A percentile compares a stretch with the other conserved stretches of the same genome.
Conservation (phyloP, 2,888 invertebrate genomes). For the Masnerella sp. region DNA sequence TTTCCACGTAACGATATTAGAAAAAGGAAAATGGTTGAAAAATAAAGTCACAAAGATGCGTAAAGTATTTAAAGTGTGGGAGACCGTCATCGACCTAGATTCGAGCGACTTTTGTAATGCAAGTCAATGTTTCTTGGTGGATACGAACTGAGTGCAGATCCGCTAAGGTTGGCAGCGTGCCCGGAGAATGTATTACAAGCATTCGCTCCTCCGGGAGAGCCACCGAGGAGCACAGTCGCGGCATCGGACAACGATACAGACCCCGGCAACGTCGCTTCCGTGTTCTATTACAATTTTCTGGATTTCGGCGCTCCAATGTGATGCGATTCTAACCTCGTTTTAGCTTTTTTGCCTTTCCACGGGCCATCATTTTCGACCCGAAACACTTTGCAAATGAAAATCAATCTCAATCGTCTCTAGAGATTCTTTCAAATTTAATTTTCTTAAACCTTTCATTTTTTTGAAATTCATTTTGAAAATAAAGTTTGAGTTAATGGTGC, state of each 20-base stretch:
- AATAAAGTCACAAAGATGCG: constrained; percentile 19
- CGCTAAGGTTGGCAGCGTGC: constrained; percentile 54
- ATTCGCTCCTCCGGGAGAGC: constrained; percentile 46
- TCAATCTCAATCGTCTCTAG: too few species aligned
- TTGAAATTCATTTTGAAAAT: too few species aligned
- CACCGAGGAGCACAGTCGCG: constrained; percentile 40
- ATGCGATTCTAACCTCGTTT: constrained; percentile 33
- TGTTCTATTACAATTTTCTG: constrained; percentile 55
- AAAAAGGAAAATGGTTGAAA: neutral
- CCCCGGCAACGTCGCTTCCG: constrained; percentile 52
- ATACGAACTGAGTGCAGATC: constrained; percentile 46
- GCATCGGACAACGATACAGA: constrained; percentile 48
- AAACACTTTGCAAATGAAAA: too few species aligned
- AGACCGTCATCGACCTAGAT: constrained; percentile 58
- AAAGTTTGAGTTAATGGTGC: too few species aligned
- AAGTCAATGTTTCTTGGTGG: constrained; percentile 57
- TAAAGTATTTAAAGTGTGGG: constrained; percentile 46
- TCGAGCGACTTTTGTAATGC: constrained; percentile 50
- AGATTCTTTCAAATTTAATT: neutral
- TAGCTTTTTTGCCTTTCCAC: constrained; percentile 2
- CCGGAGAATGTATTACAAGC: constrained; percentile 59
- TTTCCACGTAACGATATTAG: neutral
- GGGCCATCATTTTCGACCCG: neutral
- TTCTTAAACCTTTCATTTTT: too few species aligned
- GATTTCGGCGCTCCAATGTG: constrained; percentile 32